A percentile compares a stretch with the other conserved stretches of the same genome.
These are phyloP conservation scores for Pachydiplax longipennis DNA, from an alignment of 2,888 invertebrate genomes.

Conservation along the genomic window DNA sequence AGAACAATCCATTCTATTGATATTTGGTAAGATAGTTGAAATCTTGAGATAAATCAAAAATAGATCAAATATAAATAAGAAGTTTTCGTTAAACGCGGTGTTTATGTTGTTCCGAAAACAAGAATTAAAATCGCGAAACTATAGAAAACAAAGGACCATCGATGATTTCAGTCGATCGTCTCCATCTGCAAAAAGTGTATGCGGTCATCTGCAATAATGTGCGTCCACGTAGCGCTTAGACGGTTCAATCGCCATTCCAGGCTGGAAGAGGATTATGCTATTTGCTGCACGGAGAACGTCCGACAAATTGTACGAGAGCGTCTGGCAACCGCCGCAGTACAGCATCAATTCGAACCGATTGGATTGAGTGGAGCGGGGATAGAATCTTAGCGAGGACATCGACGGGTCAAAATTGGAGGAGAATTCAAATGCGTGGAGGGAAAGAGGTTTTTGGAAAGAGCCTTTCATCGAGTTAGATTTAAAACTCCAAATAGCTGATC, in stretches of 20 bases:
- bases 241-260: not conserved
- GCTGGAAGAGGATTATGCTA: not conserved
- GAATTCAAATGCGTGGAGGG: not conserved
- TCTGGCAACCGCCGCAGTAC: not conserved
- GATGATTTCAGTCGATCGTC: not conserved
- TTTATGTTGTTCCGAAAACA: too few species aligned
- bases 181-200: not conserved
- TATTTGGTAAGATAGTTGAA: too few species aligned
- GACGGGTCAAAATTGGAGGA: not conserved
- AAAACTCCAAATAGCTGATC: too few species aligned
- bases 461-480: too few species aligned
- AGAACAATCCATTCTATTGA: too few species aligned
- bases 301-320: not conserved
- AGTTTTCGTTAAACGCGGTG: too few species aligned
- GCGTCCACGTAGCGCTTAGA: not conserved
- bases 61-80: too few species aligned
- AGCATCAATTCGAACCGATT: not conserved
- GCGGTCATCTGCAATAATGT: not conserved
- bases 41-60: too few species aligned
- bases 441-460: too few species aligned
- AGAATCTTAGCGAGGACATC: not conserved
- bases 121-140: not conserved
- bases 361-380: not conserved
- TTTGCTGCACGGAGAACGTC: not conserved
- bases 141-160: not conserved